A percentile compares a stretch with the other conserved stretches of the same genome.
These are phyloP conservation scores for Fistularia commersonii DNA, from an alignment of 2,797 vertebrate species.

Conservation along the genomic window DNA sequence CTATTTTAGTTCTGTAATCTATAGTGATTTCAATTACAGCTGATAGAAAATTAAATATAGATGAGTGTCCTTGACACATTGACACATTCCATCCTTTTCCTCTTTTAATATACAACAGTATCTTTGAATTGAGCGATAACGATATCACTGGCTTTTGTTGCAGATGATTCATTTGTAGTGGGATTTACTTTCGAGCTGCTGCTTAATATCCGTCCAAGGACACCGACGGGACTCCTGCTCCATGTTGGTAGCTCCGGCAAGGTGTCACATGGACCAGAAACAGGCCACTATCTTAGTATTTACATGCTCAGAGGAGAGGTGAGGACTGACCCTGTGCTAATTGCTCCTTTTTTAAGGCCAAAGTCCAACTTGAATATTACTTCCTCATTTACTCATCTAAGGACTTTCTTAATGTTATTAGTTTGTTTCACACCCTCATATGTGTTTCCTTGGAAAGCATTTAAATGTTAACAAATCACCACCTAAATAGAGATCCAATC, in stretches of 20 bases:
- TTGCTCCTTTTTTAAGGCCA: no score
- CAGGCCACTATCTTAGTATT: conserved; percentile 74
- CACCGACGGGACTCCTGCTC: conserved; percentile 78
- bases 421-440: no score
- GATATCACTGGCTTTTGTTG: conserved; percentile 16
- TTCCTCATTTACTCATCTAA: no score
- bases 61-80: background rate
- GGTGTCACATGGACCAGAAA: conserved; percentile 10
- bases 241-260: conserved; percentile 70
- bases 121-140: background rate
- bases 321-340: conserved; percentile 9
- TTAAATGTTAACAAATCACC: no score
- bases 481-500: no score
- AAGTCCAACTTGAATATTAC: no score
- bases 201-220: conserved; percentile 83
- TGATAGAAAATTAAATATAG: background rate
- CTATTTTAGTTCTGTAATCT: conserved; percentile 3
- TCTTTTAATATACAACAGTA: no score
- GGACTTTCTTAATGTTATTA: no score
- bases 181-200: conserved; percentile 81
- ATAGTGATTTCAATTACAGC: background rate
- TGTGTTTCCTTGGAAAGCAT: no score
- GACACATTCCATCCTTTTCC: no score
- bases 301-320: conserved; percentile 87
- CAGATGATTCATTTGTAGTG: conserved; percentile 80